Base-by-base conservation (phyloP, 2,113 vertebrate species). In the Amazona guildingii region DNA sequence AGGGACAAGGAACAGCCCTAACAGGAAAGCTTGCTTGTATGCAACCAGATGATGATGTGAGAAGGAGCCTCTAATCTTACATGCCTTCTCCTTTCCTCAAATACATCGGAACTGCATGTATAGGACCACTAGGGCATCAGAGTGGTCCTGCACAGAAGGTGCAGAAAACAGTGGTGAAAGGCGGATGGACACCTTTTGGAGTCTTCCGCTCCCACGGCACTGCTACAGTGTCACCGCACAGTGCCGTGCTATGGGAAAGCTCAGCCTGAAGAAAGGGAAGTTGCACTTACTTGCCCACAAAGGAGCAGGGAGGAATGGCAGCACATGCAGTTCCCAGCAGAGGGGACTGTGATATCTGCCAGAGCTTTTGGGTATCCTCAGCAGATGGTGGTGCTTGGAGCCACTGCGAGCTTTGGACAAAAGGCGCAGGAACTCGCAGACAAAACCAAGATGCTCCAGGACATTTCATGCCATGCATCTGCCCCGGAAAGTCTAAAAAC, bases 401-500 rank as follows among this genome's bases (percentile, higher is more conserved):
- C 49, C 35, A 49, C 86, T 24, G 16, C 8, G 5, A 2, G 28
- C 33, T 62, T 72, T 7, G 18, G 62, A 54, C 4, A 1, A 49
- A 87, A 95, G 29, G 41, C 3, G 3, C 33, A 69, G 44, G 57
- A 75, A 39, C 44, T 72, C 59, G 62, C 0, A 1, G 75, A 74
- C 68, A 73, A 57, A 80, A 83, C 0, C 37, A 64, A 86, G 59
- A 31, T 63, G 44, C 90, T 90, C 39, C 70, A 80, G 67, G 39
- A 68, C 48, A 55, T 76, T 54, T 83, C 54, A 69, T 10, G 28
- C n/a, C 63, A 73, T 44, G 27, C 10, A 57, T 76, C 75, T 90
- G 35, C 11, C 37, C 29, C 66, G 55, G 29, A 23, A 90, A 52
- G n/a, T 54, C 90, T 94, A 94, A 94, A 94, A 86, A 69, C 83